Base-by-base conservation (phyloP, 2,113 vertebrate genomes). In the Poicephalus meyeri region DNA sequence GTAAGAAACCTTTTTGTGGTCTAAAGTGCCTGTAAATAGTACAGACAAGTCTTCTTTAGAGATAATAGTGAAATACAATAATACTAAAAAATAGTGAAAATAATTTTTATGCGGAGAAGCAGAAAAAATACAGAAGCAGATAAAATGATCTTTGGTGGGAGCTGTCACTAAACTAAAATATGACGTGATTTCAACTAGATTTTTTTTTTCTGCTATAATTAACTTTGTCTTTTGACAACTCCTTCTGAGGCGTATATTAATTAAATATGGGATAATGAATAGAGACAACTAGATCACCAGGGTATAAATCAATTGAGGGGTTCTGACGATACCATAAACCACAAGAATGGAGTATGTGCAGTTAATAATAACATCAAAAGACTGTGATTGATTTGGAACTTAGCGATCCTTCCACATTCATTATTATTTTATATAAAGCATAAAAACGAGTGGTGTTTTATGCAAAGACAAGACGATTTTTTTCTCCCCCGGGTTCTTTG, bases 291-390 rank as follows among this genome's bases (percentile, higher is more conserved):
- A 96, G 95, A 95, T 97, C 94, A 97, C 93, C 58, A 95, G 88
- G 78, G 85, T 83, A 96, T 97, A 97, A 98, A 97, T 98, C 97
- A 96, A 87, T 95, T 95, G 95, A 97, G 93, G 86, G 84, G 91
- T 97, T 97, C 96, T 97, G 97, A 97, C 91, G 96, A 97, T 95
- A 95, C 95, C 93, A 97, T 97, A 97, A 96, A 94, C 93, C 93
- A 92, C 33, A 94, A 95, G 94, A 93, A 96, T 95, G 81, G 91
- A 96, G 89, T 94, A 95, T 91, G 73, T 91, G 92, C 90, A 93
- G 92, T 98, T 96, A 97, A 97, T 97, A 97, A 95, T 96, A 95
- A 95, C 93, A 97, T 97, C 97, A 97, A 97, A 96, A 94, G 92
- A 69, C 87, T 86, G 78, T 95, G 95, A 97, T 92, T 96, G 96